Evolutionary conservation across 1,140 invertebrate genomes (phyloP), one percentile per base, ranked within the genome.

Genomic region (Drosophila subpulchrella): DNA sequence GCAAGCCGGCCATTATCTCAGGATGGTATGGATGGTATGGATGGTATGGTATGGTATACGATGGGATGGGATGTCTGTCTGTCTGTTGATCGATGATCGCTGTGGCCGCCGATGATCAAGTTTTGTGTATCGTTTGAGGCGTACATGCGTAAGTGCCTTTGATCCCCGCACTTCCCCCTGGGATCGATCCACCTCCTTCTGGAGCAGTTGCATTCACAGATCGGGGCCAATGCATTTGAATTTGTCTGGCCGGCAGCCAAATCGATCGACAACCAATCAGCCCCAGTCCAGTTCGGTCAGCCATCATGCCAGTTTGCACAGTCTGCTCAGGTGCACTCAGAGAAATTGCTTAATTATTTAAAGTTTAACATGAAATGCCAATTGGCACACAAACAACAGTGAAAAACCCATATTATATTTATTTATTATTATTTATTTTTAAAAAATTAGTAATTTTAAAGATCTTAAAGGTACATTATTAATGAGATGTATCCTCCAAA

Each of bases 191-290:
- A 15, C 30, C 32, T 41, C 11, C 32, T 41, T 8, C 36, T 17
- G 51, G 8, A 53, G 83, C 83, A 86, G 83, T 86, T 89, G 84
- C 83, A 86, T 88, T 86, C 72, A 83, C 84, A 86, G 76, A 86
- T 86, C 56, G 71, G 74, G 84, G 67, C 76, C 71, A 86, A 86
- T 86, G 81, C 81, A 83, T 86, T 86, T 86, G 82, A 86, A 86
- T 86, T 86, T 86, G 76, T 77, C 75, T 72, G 66, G 83, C 75
- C 84, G 83, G 72, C 84, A 86, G 84, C 83, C 84, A 79, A 80
- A 86, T 85, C 83, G 76, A 89, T 78, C 83, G 86, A 77, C 84
- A 88, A 88, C 82, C 82, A 86, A 86, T 86, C 82, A 86, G 82
- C 78, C 79, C 61, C 47, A 75, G 61, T 76, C 48, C 61, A 75